Percentiles rank a stretch among this genome's conserved stretches.
Evolutionary conservation across 2,113 vertebrate species (phyloP).

Genomic region (Anas platyrhynchos): DNA sequence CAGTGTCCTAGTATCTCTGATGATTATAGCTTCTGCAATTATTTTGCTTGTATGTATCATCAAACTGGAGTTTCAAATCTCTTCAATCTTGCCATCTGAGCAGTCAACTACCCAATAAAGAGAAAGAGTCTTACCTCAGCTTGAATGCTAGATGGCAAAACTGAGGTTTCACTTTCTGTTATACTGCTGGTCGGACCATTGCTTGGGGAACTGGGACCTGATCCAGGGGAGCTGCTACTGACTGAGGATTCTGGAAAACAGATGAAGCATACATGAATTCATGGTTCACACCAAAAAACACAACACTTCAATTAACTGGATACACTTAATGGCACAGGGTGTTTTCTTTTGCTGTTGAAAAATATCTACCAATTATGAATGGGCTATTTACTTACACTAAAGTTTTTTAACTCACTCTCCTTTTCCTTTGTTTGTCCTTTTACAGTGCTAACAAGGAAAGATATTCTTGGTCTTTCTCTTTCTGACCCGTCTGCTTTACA

Average conservation of each 20-base stretch:
- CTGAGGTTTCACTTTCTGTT: constrained; percentile 88
- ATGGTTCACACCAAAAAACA: background rate
- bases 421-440: background rate
- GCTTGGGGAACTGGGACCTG: constrained; percentile 95
- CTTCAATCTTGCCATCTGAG: background rate
- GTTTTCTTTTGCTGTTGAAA: background rate
- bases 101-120: background rate
- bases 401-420: background rate
- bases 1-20: background rate
- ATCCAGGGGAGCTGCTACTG: constrained; percentile 92
- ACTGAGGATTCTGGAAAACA: constrained; percentile 88
- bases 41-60: background rate
- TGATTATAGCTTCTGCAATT: background rate
- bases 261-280: background rate
- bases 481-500: background rate
- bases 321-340: background rate
- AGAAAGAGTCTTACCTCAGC: constrained; percentile 84
- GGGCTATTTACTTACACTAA: background rate
- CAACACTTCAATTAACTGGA: background rate
- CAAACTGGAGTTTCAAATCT: background rate
- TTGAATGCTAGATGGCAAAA: constrained; percentile 86
- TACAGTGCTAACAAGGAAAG: background rate
- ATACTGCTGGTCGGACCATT: constrained; percentile 88
- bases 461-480: background rate
- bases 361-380: background rate